A percentile compares a stretch with the other conserved stretches of the same genome.
phyloP scores from a whole-genome alignment of 1,140 invertebrate genomes.

The Drosophila varians region DNA sequence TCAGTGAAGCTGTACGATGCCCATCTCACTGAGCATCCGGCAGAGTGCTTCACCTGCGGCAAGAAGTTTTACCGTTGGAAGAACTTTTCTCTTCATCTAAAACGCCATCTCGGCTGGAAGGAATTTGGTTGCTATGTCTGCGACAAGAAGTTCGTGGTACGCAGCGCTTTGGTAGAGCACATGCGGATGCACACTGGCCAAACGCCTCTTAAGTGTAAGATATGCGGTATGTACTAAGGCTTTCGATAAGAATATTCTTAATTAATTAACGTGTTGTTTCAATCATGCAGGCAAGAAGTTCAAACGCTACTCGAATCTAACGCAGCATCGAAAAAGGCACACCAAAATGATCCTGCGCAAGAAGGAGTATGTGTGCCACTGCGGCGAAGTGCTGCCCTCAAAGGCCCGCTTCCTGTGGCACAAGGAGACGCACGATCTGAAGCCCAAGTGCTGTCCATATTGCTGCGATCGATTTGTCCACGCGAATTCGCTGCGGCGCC shows the following conservation, averaged over 20 bases:
- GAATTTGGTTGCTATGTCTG: constrained; percentile 89
- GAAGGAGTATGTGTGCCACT: constrained; percentile 92
- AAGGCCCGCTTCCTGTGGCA: constrained; percentile 93
- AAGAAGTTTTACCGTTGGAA: constrained; percentile 90
- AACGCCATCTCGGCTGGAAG: constrained; percentile 89
- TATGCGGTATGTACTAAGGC: constrained; percentile 87
- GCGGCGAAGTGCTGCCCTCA: constrained; percentile 92
- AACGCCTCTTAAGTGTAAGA: constrained; percentile 91
- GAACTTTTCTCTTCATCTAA: constrained; percentile 90
- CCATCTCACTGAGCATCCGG: constrained; percentile 90
- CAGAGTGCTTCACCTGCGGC: constrained; percentile 91
- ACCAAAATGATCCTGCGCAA: constrained; percentile 88
- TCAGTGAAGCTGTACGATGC: constrained; percentile 86
- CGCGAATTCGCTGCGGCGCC: constrained; percentile 90
- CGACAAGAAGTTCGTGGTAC: constrained; percentile 91
- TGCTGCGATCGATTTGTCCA: constrained; percentile 94
- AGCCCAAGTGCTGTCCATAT: constrained; percentile 92
- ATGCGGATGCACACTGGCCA: constrained; percentile 92
- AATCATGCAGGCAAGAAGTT: constrained; percentile 87
- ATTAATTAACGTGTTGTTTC: no score
- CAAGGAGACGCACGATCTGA: constrained; percentile 91
- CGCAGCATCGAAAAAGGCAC: constrained; percentile 91
- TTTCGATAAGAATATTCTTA: no score
- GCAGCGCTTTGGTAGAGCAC: constrained; percentile 91
- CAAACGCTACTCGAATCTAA: constrained; percentile 92